Evolutionary conservation across 1,140 invertebrate genomes (phyloP).

Genomic region (Phymorhynchus buccinoides): DNA sequence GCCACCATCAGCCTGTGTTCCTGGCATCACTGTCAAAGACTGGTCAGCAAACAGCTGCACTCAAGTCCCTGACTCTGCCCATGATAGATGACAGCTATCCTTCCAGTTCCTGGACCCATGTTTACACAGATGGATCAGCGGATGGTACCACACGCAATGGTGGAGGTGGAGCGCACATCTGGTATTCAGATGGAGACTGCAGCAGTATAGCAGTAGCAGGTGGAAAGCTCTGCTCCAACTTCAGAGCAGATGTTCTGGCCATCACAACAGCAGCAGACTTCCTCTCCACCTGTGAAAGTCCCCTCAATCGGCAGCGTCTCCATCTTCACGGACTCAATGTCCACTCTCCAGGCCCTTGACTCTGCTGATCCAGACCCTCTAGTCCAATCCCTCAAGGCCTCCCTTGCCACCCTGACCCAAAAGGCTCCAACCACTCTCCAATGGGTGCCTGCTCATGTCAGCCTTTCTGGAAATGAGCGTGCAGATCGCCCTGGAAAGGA

Average conservation of each 20-base stretch:
- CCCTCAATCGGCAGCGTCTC: constrained; percentile 21
- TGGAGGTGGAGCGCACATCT: background rate
- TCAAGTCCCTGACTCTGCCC: constrained; percentile 29
- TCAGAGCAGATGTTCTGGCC: constrained; percentile 17
- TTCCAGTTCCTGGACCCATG: constrained; percentile 24
- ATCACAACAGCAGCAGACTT: constrained; percentile 15
- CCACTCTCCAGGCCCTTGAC: constrained; percentile 21
- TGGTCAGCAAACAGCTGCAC: background rate
- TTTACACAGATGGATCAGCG: constrained; percentile 25
- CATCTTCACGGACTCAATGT: constrained; percentile 29
- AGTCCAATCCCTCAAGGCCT: constrained; percentile 15
- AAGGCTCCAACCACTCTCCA: constrained; percentile 14
- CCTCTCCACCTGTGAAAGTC: background rate
- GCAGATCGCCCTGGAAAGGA: no score
- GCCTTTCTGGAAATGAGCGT: no score
- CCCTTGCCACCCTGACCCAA: constrained; percentile 4
- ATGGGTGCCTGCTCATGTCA: no score
- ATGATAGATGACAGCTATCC: constrained; percentile 11
- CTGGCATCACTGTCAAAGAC: constrained; percentile 16
- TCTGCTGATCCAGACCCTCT: constrained; percentile 21
- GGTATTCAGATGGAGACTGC: background rate
- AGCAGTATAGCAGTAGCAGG: no score
- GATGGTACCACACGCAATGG: constrained; percentile 13
- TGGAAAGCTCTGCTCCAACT: no score
- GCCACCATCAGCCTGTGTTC: constrained; percentile 23